Conservation (phyloP, 2,888 invertebrate genomes). For the Nymphalis c-album region DNA sequence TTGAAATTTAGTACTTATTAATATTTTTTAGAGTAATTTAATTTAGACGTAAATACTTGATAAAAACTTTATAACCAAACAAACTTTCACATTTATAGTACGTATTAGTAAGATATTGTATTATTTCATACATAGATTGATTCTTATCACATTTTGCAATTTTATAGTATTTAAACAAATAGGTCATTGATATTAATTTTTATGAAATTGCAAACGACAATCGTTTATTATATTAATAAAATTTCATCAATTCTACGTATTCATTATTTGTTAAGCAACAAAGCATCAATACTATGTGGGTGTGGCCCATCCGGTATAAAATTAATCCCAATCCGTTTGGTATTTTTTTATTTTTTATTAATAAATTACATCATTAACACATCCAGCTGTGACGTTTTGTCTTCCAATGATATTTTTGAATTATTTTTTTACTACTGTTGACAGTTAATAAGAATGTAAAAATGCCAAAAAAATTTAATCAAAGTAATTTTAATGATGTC, state of each 20-base stretch:
- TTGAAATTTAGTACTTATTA: no score
- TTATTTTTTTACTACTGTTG: not conserved
- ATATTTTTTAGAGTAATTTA: no score
- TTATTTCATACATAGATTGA: not conserved
- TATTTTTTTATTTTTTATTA: constrained; percentile 19
- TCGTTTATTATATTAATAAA: not conserved
- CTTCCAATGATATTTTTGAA: not conserved
- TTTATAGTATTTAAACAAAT: not conserved
- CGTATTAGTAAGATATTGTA: not conserved
- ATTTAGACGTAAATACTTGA: no score
- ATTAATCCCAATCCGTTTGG: constrained; percentile 13
- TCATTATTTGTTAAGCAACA: constrained; percentile 11
- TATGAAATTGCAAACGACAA: constrained; percentile 1
- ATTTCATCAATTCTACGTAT: constrained; percentile 17
- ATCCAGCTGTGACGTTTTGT: not conserved
- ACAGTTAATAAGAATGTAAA: no score
- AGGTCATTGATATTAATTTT: not conserved
- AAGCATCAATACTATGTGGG: constrained; percentile 10
- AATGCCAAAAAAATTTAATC: no score
- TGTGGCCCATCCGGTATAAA: constrained; percentile 20
- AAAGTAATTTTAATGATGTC: no score
- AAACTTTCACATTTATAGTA: no score
- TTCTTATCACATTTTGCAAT: not conserved
- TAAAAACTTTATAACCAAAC: no score
- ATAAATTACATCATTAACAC: not conserved